Base-by-base conservation (phyloP, 2,888 invertebrate genomes). In the Microctonus hyperodae region DNA sequence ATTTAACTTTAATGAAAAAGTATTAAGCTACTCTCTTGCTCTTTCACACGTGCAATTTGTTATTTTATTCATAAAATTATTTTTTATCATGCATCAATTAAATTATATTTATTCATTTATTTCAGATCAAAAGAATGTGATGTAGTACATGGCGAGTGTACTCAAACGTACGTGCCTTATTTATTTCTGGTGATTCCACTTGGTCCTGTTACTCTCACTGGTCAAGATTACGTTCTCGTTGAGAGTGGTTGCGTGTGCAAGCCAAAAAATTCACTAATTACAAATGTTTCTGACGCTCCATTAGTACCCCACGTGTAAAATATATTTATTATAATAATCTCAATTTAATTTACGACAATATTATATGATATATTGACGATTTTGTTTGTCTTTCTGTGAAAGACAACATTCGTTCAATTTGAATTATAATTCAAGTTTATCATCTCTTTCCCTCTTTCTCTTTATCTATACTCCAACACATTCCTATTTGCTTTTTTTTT, bases 191-290 rank as follows among this genome's bases (percentile, higher is more conserved):
- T 96, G 66, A 92, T 96, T 68, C 96, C 96, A 0, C 84, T 96
- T 64, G 95, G 96, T 6, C 95, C 95, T 13, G 95, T 95, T 20
- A 95, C 95, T 11, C 86, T 95, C 20, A 95, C 95, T 3, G 95
- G 96, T 5, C 96, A 96, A 83, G 96, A 96, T 85, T 96, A 96
- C 85, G 95, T 96, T n/a, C 87, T 96, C 59, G 95, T 96, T 28
- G 96, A 96, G 84, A 95, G 94, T 76, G 96, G 96, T n/a, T 96
- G 96, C 82, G 94, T 95, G 31, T 96, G 96, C 83, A 87, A 89
- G 75, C 90, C 90, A 31, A 91, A 91, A 78, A 83, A 83, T 77
- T 81, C 81, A 72, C 76, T 75, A 59, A 69, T 73, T 53, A 67
- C 76, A 59, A 68, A 71, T 67, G 78, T 78, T 51, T 65, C 68